Evolutionary conservation across 2,113 vertebrate species (phyloP), one percentile per base, ranked within the genome.

Genomic region (Vimba vimba): DNA sequence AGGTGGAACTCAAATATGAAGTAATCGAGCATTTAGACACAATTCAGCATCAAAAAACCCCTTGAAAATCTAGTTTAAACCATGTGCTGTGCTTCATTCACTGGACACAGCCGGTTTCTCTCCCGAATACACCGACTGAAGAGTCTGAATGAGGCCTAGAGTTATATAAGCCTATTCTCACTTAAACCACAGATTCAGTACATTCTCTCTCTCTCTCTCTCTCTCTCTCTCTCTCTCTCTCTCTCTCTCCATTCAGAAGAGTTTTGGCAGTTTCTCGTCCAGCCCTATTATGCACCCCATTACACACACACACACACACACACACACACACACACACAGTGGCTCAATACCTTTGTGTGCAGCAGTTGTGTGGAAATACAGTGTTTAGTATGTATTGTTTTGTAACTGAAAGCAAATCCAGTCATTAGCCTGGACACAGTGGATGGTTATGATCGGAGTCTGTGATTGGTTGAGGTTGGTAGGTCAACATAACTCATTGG

Each of bases 161-260:
- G 55, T 89, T 84, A 84, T 55, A 25, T 87, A 87, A 89, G 79
- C 52, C 80, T 77, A 74, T 71, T 83, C 62, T 79, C 69, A 62
- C 85, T 79, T 86, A 59, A 79, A 81, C 59, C 68, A 43, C 76
- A 86, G 69, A 68, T 68, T 86, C 60, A 73, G 55, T 57, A 21
- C 55, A 57, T 57, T 74, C 10, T 10, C n/a, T 78, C 50, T 83
- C 81, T 27, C 74, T 87, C 75, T 39, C 36, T 62, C 52, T 60
- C 73, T 73, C 9, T 9, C n/a, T 77, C 47, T 83, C 74, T 27
- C 74, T 71, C 8, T 4, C n/a, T 77, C 47, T 83, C 80, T 27
- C 73, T 87, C 64, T 50, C 36, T 76, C 17, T 60, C 77, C 82
- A 86, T 86, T 87, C 66, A 88, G 86, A 86, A 82, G 71, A 33